Percentiles rank a stretch among this genome's conserved stretches.
Conservation (phyloP, 2,113 vertebrate genomes). For the Perccottus glenii region DNA sequence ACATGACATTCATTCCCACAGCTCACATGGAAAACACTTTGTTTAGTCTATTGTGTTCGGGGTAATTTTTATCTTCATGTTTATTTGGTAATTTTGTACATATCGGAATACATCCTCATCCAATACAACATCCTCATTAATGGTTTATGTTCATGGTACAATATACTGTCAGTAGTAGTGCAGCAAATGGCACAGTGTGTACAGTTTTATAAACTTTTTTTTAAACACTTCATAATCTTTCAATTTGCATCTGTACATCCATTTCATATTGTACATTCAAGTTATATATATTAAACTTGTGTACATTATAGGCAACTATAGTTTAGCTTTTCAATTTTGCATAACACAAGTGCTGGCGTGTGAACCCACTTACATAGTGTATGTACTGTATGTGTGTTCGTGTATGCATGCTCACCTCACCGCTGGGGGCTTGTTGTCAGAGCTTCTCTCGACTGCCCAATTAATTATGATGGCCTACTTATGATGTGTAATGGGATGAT, state of each 20-base stretch:
- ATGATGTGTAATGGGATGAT: constrained; percentile 84
- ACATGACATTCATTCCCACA: constrained; percentile 14
- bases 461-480: constrained; percentile 86
- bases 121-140: constrained; percentile 57
- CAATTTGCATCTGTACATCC: neutral
- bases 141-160: neutral
- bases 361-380: constrained; percentile 19
- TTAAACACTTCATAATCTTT: constrained; percentile 25
- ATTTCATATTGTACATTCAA: neutral
- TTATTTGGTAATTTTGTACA: constrained; percentile 32
- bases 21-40: neutral
- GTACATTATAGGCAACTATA: neutral
- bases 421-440: constrained; percentile 77
- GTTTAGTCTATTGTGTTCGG: too few species aligned
- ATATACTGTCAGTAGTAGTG: too few species aligned
- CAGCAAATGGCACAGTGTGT: too few species aligned
- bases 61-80: neutral
- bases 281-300: neutral
- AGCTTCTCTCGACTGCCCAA: constrained; percentile 79
- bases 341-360: constrained; percentile 20
- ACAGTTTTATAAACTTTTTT: neutral
- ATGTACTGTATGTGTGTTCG: constrained; percentile 44
- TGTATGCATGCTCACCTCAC: constrained; percentile 53
- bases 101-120: constrained; percentile 50
- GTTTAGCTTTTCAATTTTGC: constrained; percentile 20